Percentiles rank a stretch among this genome's conserved stretches.
Conservation (phyloP, 2,113 vertebrate genomes). For the Ursus arctos region DNA sequence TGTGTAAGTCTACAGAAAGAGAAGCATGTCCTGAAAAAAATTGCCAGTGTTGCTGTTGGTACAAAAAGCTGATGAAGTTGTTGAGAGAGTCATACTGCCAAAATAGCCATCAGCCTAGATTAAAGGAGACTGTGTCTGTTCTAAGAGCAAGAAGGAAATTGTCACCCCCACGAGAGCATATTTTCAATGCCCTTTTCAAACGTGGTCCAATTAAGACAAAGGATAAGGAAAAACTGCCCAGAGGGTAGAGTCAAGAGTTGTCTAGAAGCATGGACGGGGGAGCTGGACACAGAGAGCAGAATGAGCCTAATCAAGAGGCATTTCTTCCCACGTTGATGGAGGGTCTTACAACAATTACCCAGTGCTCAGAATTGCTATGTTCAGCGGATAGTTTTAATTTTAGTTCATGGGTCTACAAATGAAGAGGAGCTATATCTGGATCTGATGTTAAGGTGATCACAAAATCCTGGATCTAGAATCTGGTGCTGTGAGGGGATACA, state of each 20-base stretch:
- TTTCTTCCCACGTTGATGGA: neutral
- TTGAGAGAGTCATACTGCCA: neutral
- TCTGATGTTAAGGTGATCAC: neutral
- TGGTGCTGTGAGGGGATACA: neutral
- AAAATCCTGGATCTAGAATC: neutral
- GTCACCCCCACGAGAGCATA: neutral
- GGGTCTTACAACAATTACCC: neutral
- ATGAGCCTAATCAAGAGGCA: neutral
- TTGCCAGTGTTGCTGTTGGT: neutral
- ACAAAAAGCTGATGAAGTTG: constrained; percentile 7
- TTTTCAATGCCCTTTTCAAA: neutral
- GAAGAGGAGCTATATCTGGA: neutral
- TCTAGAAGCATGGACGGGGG: neutral
- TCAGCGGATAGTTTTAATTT: neutral
- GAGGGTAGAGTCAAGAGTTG: neutral
- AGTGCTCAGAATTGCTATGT: neutral
- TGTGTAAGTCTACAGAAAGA: neutral
- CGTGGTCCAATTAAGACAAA: neutral
- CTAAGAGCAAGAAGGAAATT: neutral
- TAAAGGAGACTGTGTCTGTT: neutral
- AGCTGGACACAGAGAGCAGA: neutral
- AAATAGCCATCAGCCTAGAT: neutral
- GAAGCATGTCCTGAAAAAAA: neutral
- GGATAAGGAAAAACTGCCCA: neutral
- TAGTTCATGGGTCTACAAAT: neutral